Evolutionary conservation across 2,113 vertebrate species (phyloP).

Genomic region (Macquaria ambigua): DNA sequence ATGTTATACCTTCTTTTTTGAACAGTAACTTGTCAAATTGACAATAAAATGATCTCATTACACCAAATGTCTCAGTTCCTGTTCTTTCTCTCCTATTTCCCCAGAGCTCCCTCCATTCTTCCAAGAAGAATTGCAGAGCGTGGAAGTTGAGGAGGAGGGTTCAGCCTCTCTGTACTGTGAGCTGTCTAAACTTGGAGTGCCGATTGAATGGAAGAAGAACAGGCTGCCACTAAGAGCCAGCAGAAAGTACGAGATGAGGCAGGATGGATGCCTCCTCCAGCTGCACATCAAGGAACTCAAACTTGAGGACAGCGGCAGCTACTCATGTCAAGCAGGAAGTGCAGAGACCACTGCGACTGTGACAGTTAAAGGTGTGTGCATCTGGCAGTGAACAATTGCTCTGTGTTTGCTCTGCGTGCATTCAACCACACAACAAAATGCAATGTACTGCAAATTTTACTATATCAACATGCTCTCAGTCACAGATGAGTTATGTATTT

Average conservation of each 20-base stretch:
- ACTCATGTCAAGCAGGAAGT: constrained; percentile 71
- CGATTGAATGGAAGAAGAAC: constrained; percentile 80
- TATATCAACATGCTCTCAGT: background rate
- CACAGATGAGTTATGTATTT: background rate
- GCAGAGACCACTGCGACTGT: constrained; percentile 70
- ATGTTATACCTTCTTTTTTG: background rate
- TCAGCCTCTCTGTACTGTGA: constrained; percentile 72
- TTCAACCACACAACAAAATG: background rate
- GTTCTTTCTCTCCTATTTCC: background rate
- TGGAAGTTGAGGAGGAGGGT: constrained; percentile 66
- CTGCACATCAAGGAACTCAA: constrained; percentile 76
- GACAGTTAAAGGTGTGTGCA: constrained; percentile 84
- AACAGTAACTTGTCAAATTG: background rate
- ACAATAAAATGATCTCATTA: background rate
- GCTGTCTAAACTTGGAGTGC: constrained; percentile 75
- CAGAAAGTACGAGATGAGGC: constrained; percentile 83
- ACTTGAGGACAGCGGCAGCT: constrained; percentile 74
- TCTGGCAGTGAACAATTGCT: background rate
- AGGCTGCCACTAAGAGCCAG: constrained; percentile 72
- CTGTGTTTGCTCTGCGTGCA: background rate
- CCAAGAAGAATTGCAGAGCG: constrained; percentile 66
- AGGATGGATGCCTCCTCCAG: constrained; percentile 75
- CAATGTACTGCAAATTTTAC: background rate
- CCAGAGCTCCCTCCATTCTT: constrained; percentile 79
- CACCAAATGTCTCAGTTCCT: constrained; percentile 6